phyloP scores from a whole-genome alignment of 2,797 vertebrate species.

The Lycodopsis pacificus region DNA sequence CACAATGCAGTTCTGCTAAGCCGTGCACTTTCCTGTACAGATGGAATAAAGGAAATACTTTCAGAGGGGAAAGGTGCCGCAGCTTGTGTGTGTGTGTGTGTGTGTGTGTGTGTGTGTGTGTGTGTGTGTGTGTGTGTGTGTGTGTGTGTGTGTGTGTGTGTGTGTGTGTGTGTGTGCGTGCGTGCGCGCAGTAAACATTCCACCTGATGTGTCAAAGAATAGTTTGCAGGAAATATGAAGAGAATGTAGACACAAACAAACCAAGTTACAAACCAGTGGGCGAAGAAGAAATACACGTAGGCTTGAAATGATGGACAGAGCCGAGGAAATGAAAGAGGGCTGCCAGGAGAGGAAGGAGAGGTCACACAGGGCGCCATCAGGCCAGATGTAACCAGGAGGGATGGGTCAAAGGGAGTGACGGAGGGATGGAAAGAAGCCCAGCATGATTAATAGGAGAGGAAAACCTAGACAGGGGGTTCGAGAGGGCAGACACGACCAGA shows the following conservation, averaged over 20 bases:
- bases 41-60: constrained; percentile 26
- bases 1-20: constrained; percentile 22
- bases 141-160: too few species aligned
- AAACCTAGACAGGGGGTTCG: background rate
- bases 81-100: background rate
- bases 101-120: too few species aligned
- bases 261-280: background rate
- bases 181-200: background rate
- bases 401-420: constrained; percentile 15
- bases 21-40: background rate
- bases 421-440: constrained; percentile 14
- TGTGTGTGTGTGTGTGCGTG: background rate
- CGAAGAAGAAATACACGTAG: background rate
- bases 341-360: constrained; percentile 1
- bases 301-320: background rate
- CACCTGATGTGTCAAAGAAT: background rate
- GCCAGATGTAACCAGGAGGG: constrained; percentile 28
- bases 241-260: constrained; percentile 1
- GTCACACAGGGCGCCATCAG: background rate
- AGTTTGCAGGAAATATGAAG: background rate
- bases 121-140: background rate
- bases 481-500: constrained; percentile 19
- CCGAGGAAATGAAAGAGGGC: background rate
- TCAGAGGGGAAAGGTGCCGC: constrained; percentile 14
- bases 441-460: background rate